phyloP scores from a whole-genome alignment of 1,140 invertebrate species.

The Druon quercuslanigerum region DNA sequence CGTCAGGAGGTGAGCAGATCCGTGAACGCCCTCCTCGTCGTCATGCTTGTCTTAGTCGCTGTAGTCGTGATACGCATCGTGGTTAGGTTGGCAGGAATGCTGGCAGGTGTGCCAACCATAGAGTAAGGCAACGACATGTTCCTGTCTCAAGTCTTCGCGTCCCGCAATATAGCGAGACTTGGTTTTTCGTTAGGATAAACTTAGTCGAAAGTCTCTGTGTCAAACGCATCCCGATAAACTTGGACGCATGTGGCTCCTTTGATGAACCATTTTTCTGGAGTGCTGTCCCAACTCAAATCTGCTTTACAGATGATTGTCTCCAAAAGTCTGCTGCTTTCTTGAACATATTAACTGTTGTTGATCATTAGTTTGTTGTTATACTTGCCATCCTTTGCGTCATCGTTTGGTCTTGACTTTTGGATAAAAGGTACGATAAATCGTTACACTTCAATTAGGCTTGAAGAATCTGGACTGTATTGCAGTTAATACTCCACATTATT shows the following conservation, averaged over 20 bases:
- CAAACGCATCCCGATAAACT: neutral
- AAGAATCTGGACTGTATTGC: too few relatives aligned
- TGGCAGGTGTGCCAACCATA: slow-evolving; percentile 68
- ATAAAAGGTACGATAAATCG: too few relatives aligned
- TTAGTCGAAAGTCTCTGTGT: slow-evolving; percentile 57
- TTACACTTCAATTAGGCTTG: too few relatives aligned
- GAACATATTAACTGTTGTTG: too few relatives aligned
- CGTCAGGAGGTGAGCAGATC: slow-evolving; percentile 33
- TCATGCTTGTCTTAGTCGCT: slow-evolving; percentile 25
- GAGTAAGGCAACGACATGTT: slow-evolving; percentile 51
- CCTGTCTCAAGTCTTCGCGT: slow-evolving; percentile 52
- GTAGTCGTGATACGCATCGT: slow-evolving; percentile 41
- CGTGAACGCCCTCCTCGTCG: slow-evolving; percentile 36
- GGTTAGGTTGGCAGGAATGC: slow-evolving; percentile 58
- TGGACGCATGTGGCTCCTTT: neutral
- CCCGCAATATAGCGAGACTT: slow-evolving; percentile 48
- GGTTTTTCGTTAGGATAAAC: slow-evolving; percentile 58
- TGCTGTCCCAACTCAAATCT: too few relatives aligned
- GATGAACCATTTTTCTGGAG: too few relatives aligned
- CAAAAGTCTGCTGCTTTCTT: too few relatives aligned
- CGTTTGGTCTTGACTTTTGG: too few relatives aligned
- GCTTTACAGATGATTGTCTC: too few relatives aligned
- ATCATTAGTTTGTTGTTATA: too few relatives aligned
- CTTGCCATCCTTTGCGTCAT: too few relatives aligned
- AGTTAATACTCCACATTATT: too few relatives aligned